Percentiles rank a stretch among this genome's conserved stretches.
phyloP scores from a whole-genome alignment of 2,888 invertebrate species.

The Ceraclea dissimilis region DNA sequence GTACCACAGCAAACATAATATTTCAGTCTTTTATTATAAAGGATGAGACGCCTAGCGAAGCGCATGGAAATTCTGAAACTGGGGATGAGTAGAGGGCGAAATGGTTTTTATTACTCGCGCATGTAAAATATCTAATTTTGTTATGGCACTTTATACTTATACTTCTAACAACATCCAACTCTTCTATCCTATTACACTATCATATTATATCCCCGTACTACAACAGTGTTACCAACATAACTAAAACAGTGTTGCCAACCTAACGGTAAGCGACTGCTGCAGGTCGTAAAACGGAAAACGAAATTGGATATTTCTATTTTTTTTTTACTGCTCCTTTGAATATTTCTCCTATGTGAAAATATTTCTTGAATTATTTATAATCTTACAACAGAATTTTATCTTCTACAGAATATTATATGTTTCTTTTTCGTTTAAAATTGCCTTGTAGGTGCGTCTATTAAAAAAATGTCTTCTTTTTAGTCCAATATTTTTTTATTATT shows the following conservation, averaged over 20 bases:
- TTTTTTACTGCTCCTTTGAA: not conserved
- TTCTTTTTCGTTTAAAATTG: no score
- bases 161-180: not conserved
- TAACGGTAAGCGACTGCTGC: not conserved
- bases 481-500: no score
- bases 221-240: not conserved
- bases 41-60: constrained; percentile 21
- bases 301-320: not conserved
- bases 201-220: no score
- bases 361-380: not conserved
- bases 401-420: no score
- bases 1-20: no score
- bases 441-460: no score
- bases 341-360: not conserved
- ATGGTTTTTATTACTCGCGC: constrained; percentile 25
- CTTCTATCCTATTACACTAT: not conserved
- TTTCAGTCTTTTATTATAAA: no score
- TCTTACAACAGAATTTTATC: no score
- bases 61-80: not conserved
- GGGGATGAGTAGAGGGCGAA: constrained; percentile 11
- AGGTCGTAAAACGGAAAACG: not conserved
- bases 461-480: no score
- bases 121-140: constrained; percentile 26
- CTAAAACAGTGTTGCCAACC: not conserved
- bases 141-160: constrained; percentile 13